These are phyloP conservation scores for Brachyrhaphis roseni DNA, from an alignment of 2,797 vertebrate genomes.

Conservation along the genomic window DNA sequence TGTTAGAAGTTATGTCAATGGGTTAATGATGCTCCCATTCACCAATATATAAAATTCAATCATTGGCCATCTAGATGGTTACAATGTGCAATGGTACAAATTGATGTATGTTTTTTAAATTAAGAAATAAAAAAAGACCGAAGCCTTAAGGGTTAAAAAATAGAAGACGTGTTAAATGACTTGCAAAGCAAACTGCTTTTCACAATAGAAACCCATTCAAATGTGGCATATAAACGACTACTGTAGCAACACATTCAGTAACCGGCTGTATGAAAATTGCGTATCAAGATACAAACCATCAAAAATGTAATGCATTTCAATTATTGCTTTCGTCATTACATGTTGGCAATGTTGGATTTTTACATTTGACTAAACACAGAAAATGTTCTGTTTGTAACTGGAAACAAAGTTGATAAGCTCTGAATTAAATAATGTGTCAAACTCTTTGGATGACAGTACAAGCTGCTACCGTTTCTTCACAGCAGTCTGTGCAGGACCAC, in stretches of 20 bases:
- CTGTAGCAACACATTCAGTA: not conserved
- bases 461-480: conserved; percentile 58
- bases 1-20: not conserved
- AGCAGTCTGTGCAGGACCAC: conserved; percentile 61
- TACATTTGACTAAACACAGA: not conserved
- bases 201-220: not conserved
- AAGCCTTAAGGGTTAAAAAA: not conserved
- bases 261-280: not conserved
- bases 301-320: not conserved
- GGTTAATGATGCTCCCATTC: not conserved
- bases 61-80: not conserved
- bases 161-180: not conserved
- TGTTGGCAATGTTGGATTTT: not conserved
- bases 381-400: not conserved
- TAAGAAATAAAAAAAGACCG: not conserved
- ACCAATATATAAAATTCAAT: not conserved
- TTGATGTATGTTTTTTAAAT: not conserved
- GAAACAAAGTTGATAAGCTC: conserved; percentile 44
- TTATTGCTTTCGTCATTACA: not conserved
- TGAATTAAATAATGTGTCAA: conserved; percentile 67
- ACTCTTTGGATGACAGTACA: conserved; percentile 77
- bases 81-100: not conserved
- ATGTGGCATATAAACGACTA: not conserved
- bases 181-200: not conserved
- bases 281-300: not conserved